Conservation (phyloP, 2,113 vertebrate species). For the Sturnus vulgaris region DNA sequence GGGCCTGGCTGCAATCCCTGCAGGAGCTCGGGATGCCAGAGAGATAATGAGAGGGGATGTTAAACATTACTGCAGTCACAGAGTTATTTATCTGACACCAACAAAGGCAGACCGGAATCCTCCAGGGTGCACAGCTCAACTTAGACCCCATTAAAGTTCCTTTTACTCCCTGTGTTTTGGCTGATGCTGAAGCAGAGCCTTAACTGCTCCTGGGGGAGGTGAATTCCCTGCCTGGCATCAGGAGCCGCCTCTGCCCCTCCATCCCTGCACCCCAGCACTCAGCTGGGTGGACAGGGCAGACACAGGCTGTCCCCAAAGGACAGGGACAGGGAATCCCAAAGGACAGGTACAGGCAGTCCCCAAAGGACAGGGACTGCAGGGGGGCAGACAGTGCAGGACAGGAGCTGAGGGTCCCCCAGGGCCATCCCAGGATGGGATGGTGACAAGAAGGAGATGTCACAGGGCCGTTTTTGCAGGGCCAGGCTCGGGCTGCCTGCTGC, state of each 20-base stretch:
- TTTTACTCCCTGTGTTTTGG: slow-evolving; percentile 33
- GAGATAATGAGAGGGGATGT: slow-evolving; percentile 66
- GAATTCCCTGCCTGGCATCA: neutral
- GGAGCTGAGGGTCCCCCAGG: neutral
- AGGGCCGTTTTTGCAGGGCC: accelerated
- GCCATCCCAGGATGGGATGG: accelerated
- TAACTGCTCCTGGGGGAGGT: neutral
- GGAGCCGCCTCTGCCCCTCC: neutral
- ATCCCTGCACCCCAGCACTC: neutral
- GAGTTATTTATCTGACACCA: slow-evolving; percentile 46
- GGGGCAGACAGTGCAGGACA: neutral
- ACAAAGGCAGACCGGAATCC: slow-evolving; percentile 55
- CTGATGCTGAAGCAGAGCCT: neutral
- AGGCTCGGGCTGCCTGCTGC: neutral
- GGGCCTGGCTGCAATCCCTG: slow-evolving; percentile 40
- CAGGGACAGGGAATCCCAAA: neutral
- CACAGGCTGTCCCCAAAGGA: neutral
- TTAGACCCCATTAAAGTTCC: slow-evolving; percentile 29
- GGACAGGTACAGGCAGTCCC: neutral
- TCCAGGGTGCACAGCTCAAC: slow-evolving; percentile 29
- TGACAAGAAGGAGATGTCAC: accelerated
- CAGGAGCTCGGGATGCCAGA: slow-evolving; percentile 52
- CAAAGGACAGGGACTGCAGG: neutral
- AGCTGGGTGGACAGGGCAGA: neutral
- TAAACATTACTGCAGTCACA: slow-evolving; percentile 53